phyloP scores from a whole-genome alignment of 2,888 invertebrate genomes.

The Teleiodes luculella region DNA sequence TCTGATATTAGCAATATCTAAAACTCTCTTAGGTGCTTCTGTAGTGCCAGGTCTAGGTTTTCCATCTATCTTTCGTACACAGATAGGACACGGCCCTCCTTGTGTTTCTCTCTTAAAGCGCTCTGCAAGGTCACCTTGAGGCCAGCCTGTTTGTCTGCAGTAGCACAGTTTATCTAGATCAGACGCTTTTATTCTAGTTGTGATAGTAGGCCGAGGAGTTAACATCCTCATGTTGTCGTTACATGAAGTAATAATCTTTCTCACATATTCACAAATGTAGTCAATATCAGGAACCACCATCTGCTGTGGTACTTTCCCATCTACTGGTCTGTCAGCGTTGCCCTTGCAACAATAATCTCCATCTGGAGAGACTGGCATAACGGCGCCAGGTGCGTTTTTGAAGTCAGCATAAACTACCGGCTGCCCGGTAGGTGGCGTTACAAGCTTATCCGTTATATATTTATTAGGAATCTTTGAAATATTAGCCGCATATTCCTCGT shows the following conservation, averaged over 20 bases:
- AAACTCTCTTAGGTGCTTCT: constrained; percentile 35
- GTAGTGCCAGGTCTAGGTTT: background rate
- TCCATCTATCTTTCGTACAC: constrained; percentile 38
- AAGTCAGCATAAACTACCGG: constrained; percentile 57
- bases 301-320: constrained; percentile 55
- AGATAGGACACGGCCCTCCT: constrained; percentile 56
- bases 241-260: constrained; percentile 65
- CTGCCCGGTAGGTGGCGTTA: constrained; percentile 23
- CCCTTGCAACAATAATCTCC: constrained; percentile 63
- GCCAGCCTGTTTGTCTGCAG: constrained; percentile 64
- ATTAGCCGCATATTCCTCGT: constrained; percentile 55
- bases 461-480: constrained; percentile 40
- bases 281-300: constrained; percentile 64
- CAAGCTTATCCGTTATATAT: constrained; percentile 46
- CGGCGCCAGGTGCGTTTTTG: constrained; percentile 62
- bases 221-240: constrained; percentile 73
- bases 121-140: constrained; percentile 53
- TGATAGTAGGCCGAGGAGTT: constrained; percentile 61
- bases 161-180: constrained; percentile 67
- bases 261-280: constrained; percentile 62
- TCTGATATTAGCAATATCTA: constrained; percentile 64
- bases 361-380: constrained; percentile 58
- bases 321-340: constrained; percentile 62
- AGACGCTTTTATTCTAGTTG: constrained; percentile 62
- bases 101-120: constrained; percentile 55